phyloP scores from a whole-genome alignment of 1,140 invertebrate genomes.

The Charaxes varanes region DNA sequence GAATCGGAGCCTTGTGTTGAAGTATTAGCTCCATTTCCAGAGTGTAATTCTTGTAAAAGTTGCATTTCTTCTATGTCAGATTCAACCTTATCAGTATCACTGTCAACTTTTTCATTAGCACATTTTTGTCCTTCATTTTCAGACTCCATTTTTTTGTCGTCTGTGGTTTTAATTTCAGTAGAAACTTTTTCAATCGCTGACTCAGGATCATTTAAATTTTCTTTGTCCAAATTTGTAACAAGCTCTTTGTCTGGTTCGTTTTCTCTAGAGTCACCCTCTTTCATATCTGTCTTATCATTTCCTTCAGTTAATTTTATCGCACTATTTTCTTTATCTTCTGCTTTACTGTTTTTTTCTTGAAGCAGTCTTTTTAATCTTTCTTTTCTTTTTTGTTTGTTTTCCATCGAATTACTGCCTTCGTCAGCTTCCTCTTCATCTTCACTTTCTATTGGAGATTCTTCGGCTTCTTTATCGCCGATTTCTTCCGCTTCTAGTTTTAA shows the following conservation, averaged over 20 bases:
- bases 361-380: conserved; percentile 43
- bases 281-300: conserved; percentile 3
- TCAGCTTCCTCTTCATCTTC: conserved; percentile 50
- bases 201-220: conserved; percentile 1
- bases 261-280: conserved; percentile 2
- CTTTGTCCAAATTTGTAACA: not conserved
- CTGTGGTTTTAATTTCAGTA: not conserved
- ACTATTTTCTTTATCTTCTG: conserved; percentile 24
- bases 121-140: conserved; percentile 11
- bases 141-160: conserved; percentile 6
- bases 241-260: not conserved
- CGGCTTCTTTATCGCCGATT: conserved; percentile 63
- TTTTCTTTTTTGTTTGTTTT: conserved; percentile 53
- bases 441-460: conserved; percentile 56
- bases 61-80: conserved; percentile 58
- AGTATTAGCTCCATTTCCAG: conserved; percentile 33
- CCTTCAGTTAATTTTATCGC: conserved; percentile 4
- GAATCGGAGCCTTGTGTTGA: conserved; percentile 42
- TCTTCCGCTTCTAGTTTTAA: conserved; percentile 53
- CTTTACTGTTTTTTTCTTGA: conserved; percentile 41
- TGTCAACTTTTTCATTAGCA: conserved; percentile 12
- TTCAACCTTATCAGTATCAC: conserved; percentile 23
- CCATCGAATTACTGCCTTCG: conserved; percentile 33
- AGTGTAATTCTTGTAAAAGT: conserved; percentile 52
- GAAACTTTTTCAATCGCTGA: not conserved